A percentile compares a stretch with the other conserved stretches of the same genome.
Evolutionary conservation across 2,797 vertebrate genomes (phyloP).

Genomic region (Halcyon smyrnensis): DNA sequence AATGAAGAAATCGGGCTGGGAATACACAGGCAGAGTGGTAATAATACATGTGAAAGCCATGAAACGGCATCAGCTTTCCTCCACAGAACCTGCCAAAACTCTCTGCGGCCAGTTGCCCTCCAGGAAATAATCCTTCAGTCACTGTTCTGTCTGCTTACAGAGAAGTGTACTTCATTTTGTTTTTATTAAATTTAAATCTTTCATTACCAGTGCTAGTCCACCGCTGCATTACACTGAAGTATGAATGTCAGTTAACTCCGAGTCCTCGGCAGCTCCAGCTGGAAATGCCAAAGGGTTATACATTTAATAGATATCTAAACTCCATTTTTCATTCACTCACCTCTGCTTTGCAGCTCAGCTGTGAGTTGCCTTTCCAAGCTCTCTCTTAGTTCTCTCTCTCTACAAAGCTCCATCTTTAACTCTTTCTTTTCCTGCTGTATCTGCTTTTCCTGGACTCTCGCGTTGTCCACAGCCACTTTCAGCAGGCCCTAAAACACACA

Average conservation of each 20-base stretch:
- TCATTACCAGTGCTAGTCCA: slow-evolving; percentile 1
- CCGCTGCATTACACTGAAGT: not conserved
- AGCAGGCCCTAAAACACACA: slow-evolving; percentile 87
- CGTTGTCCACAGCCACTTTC: slow-evolving; percentile 95
- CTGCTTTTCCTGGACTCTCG: slow-evolving; percentile 95
- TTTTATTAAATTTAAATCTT: not conserved
- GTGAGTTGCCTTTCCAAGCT: slow-evolving; percentile 92
- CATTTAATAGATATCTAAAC: slow-evolving; percentile 3
- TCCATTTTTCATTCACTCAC: slow-evolving; percentile 74
- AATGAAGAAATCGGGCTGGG: not conserved
- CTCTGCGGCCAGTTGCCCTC: not conserved
- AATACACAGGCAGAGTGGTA: not conserved
- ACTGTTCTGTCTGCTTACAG: not conserved
- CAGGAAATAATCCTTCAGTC: slow-evolving; percentile 39
- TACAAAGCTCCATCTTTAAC: slow-evolving; percentile 92
- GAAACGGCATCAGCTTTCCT: not conserved
- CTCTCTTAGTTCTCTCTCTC: slow-evolving; percentile 92
- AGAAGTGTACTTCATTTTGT: not conserved
- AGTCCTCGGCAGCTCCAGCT: not conserved
- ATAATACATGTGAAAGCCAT: not conserved
- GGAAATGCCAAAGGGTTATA: slow-evolving; percentile 43
- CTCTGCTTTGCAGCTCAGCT: slow-evolving; percentile 92
- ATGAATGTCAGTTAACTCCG: not conserved
- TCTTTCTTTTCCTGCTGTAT: slow-evolving; percentile 95
- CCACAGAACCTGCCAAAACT: not conserved